Base-by-base conservation (phyloP, 2,797 vertebrate genomes). In the Pangasius mekongensis region DNA sequence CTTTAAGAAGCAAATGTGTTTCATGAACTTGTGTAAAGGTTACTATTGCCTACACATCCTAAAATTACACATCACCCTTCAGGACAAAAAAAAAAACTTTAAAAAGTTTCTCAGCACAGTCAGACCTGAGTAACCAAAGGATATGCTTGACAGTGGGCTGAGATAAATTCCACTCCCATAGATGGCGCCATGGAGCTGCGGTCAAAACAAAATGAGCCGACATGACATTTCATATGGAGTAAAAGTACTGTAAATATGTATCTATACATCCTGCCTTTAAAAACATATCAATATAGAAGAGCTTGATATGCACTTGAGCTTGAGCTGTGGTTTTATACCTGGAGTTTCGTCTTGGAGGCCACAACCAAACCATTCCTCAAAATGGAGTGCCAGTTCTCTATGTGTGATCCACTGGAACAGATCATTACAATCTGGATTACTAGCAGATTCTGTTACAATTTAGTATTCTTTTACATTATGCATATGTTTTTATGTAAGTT, bases 331-430 rank as follows among this genome's bases (percentile, higher is more conserved):
- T 60, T 56, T 13, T 78, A 86, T 96, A 98, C 97, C 97, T 98
- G 97, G 88, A 98, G 94, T 93, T 96, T 97, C 2, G 97, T 98
- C 92, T 98, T 97, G 74, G 97, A 98, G 92, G 97, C 97, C 94
- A 97, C 97, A 84, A 98, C 97, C 93, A 98, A 95, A 84, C 97
- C 97, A n/a, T 98, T 98, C 92, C 97, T 97, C 93, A 98, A 93
- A 93, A 98, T 98, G 87, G 97, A 98, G 95, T 98, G 97, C 97
- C 97, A 98, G 87, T 98, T 98, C 94, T 98, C 97, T 93, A 97
- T 98, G 91, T 98, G 97, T 82, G 97, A 98, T 91, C 97, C 97
- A 94, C 97, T 98, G 84, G 47, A 86, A 84, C 27, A 67, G 47
- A 91, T 30, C 5, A 73, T 24, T 49, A 67, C 36, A 52, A 67